phyloP scores from a whole-genome alignment of 2,797 vertebrate genomes.

The Bradypus variegatus region DNA sequence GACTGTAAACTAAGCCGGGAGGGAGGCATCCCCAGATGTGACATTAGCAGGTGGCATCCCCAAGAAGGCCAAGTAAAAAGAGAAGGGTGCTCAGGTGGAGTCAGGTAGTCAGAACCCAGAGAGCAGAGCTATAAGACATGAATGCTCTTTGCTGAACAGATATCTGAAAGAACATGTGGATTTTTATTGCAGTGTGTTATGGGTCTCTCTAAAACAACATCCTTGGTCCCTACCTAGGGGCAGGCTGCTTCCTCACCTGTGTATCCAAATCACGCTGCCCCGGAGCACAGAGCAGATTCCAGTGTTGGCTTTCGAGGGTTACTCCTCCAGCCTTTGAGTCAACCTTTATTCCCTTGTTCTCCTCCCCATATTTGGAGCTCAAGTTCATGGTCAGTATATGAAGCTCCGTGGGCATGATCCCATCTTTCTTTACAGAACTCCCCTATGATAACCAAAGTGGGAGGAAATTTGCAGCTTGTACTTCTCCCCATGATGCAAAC shows the following conservation, averaged over 20 bases:
- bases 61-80: not conserved
- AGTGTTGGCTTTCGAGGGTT: not conserved
- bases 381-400: not conserved
- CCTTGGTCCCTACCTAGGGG: not conserved
- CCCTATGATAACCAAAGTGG: not conserved
- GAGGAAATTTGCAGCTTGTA: not conserved
- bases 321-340: not conserved
- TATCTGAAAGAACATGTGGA: not conserved
- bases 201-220: not conserved
- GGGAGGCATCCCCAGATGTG: not conserved
- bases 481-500: not conserved
- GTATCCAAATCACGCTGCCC: not conserved
- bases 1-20: not conserved
- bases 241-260: not conserved
- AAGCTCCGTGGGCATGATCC: not conserved
- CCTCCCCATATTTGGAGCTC: not conserved
- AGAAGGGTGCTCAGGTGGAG: not conserved
- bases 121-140: accelerated
- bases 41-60: not conserved
- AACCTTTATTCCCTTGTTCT: not conserved
- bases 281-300: not conserved
- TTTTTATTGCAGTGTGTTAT: not conserved
- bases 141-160: not conserved
- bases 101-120: not conserved
- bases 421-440: not conserved